These are phyloP conservation scores for Zophobas morio DNA, from an alignment of 1,140 invertebrate genomes.

Conservation along the genomic window DNA sequence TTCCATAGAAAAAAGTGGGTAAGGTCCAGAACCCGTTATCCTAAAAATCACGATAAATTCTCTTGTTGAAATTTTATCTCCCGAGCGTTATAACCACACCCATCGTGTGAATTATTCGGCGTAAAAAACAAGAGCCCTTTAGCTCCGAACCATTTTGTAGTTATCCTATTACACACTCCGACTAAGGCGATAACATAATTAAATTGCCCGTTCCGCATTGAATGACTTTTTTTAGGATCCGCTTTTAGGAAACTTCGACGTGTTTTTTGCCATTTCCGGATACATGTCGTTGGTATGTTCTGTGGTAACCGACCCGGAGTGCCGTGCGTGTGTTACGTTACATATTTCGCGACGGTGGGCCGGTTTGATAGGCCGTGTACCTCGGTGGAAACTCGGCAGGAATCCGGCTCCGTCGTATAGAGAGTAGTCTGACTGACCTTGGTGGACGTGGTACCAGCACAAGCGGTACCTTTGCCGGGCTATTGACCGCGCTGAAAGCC, in stretches of 20 bases:
- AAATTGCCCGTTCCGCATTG: not conserved
- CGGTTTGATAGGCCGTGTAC: slow-evolving; percentile 28
- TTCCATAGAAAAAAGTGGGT: too few relatives aligned
- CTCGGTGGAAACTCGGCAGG: slow-evolving; percentile 22
- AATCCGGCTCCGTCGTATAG: slow-evolving; percentile 41
- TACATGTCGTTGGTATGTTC: slow-evolving; percentile 4
- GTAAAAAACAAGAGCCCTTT: slow-evolving; percentile 4
- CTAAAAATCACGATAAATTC: not conserved
- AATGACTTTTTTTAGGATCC: not conserved
- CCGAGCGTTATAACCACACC: not conserved
- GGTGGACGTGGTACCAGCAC: slow-evolving; percentile 39
- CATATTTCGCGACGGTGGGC: slow-evolving; percentile 40
- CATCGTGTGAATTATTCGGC: not conserved
- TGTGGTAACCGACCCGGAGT: slow-evolving; percentile 30
- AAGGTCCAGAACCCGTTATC: too few relatives aligned
- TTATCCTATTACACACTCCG: not conserved
- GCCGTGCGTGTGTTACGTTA: slow-evolving; percentile 31
- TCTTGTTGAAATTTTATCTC: not conserved
- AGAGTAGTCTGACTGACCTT: slow-evolving; percentile 47
- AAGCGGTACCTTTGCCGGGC: slow-evolving; percentile 42
- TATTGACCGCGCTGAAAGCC: slow-evolving; percentile 30
- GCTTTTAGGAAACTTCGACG: not conserved
- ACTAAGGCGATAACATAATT: slow-evolving; percentile 4
- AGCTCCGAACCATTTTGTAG: not conserved
- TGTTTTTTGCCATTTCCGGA: slow-evolving; percentile 23